Conservation (phyloP, 2,888 invertebrate species). For the Augiades crinisus region DNA sequence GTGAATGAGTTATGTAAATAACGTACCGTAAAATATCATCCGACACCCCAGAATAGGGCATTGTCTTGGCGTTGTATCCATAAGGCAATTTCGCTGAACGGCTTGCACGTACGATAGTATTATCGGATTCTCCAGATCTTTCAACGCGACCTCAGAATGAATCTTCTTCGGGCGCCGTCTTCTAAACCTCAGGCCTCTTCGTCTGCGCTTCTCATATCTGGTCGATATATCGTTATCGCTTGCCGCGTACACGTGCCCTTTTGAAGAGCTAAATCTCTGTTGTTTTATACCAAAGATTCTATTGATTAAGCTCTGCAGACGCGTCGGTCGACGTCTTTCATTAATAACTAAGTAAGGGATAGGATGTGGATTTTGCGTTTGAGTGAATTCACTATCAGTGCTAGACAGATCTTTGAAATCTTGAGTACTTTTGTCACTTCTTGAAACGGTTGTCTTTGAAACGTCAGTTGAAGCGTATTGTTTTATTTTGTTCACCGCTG, state of each 20-base stretch:
- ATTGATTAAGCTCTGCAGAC: slow-evolving; percentile 63
- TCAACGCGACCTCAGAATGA: slow-evolving; percentile 53
- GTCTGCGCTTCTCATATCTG: slow-evolving; percentile 43
- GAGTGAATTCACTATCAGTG: slow-evolving; percentile 40
- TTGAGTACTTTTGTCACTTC: slow-evolving; percentile 38
- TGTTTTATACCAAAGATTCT: slow-evolving; percentile 55
- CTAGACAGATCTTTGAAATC: slow-evolving; percentile 39
- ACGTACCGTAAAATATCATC: slow-evolving; percentile 60
- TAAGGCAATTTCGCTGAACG: slow-evolving; percentile 56
- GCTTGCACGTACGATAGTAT: slow-evolving; percentile 62
- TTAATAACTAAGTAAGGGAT: slow-evolving; percentile 44
- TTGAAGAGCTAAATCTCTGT: slow-evolving; percentile 41
- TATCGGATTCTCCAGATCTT: slow-evolving; percentile 46
- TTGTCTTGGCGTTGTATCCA: slow-evolving; percentile 60
- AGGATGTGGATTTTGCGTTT: slow-evolving; percentile 34
- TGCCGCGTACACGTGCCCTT: slow-evolving; percentile 49
- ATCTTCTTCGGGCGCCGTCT: slow-evolving; percentile 54
- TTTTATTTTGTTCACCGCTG: slow-evolving; percentile 45
- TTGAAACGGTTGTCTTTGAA: slow-evolving; percentile 35
- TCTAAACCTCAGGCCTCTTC: slow-evolving; percentile 43
- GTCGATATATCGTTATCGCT: slow-evolving; percentile 58
- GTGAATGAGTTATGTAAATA: neutral
- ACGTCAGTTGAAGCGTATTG: slow-evolving; percentile 44
- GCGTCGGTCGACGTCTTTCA: slow-evolving; percentile 48
- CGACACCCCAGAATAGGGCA: slow-evolving; percentile 64